Base-by-base conservation (phyloP, 92 coral and sea anemone genomes). In the Isaurus tuberculatus region DNA sequence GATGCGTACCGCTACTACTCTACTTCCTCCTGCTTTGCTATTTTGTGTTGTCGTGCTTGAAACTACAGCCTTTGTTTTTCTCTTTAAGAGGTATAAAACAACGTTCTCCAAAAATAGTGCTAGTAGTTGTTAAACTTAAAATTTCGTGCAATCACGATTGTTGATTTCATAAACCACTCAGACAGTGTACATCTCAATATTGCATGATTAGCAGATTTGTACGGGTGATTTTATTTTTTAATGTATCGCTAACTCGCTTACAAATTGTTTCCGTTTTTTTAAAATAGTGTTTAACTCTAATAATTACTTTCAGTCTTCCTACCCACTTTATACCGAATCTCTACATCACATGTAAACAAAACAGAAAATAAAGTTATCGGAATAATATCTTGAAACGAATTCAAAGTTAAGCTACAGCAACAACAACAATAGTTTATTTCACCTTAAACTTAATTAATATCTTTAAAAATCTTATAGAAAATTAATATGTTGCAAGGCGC, bases 231-330 rank as follows among this genome's bases (percentile, higher is more conserved):
- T 55, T 55, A 55, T 60, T 5, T 60, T 60, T 6, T 60, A 60
- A 60, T 60, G 23, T 60, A 22, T 60, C 66, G 66, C 66, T 60
- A 60, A 60, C 66, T 60, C 66, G 66, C 66, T 60, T 60, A 60
- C 31, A 60, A 60, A 22, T 29, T 60, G 31, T 60, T 19, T 60
- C 66, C 66, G 66, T 60, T 23, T 60, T 60, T 60, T 22, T 60
- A n/a, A 0, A 60, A 60, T 60, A 60, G 66, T 60, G 66, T 60
- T 22, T 60, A 60, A 60, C 31, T 60, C 33, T 60, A 60, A 60
- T 60, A 60, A 60, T 60, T 60, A 60, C 23, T 60, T 60, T 60
- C 66, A 60, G 66, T 30, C 66, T 23, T 60, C 66, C 66, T 22
- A 60, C 66, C 66, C 66, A 60, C 31, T 60, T 55, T 55, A n/a